A percentile compares a stretch with the other conserved stretches of the same genome.
phyloP scores from a whole-genome alignment of 2,888 invertebrate genomes.

The Apantesis nais region DNA sequence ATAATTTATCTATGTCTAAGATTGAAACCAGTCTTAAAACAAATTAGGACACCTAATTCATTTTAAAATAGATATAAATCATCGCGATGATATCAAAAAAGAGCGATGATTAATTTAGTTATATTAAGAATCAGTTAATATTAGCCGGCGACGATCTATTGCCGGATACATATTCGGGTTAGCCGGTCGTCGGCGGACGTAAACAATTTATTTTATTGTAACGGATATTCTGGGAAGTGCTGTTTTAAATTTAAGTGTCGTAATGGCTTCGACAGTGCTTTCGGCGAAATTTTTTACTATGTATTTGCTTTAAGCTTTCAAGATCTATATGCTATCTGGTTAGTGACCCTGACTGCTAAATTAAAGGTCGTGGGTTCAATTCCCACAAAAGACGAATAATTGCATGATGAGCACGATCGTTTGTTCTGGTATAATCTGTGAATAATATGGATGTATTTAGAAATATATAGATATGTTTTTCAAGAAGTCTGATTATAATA shows the following conservation, averaged over 20 bases:
- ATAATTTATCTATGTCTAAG: not conserved
- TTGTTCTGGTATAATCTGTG: too few relatives aligned
- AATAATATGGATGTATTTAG: too few relatives aligned
- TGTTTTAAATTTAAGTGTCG: not conserved
- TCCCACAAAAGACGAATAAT: too few relatives aligned
- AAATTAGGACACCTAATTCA: not conserved
- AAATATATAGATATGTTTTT: too few relatives aligned
- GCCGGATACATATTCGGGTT: slow-evolving; percentile 60
- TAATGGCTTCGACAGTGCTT: not conserved
- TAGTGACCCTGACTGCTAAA: too few relatives aligned
- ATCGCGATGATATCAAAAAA: not conserved
- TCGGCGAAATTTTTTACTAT: not conserved
- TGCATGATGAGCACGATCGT: too few relatives aligned
- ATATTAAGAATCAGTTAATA: slow-evolving; percentile 24
- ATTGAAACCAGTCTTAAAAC: not conserved
- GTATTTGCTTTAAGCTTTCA: not conserved
- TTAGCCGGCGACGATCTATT: slow-evolving; percentile 25
- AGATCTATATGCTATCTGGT: not conserved
- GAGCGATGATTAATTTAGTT: slow-evolving; percentile 9
- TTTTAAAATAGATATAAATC: not conserved
- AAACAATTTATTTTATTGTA: slow-evolving; percentile 34
- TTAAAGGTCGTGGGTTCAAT: too few relatives aligned
- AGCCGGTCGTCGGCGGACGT: slow-evolving; percentile 36
- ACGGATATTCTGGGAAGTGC: slow-evolving; percentile 24
- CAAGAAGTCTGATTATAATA: too few relatives aligned